phyloP scores from a whole-genome alignment of 2,888 invertebrate species.

The Luperina nickerlii region DNA sequence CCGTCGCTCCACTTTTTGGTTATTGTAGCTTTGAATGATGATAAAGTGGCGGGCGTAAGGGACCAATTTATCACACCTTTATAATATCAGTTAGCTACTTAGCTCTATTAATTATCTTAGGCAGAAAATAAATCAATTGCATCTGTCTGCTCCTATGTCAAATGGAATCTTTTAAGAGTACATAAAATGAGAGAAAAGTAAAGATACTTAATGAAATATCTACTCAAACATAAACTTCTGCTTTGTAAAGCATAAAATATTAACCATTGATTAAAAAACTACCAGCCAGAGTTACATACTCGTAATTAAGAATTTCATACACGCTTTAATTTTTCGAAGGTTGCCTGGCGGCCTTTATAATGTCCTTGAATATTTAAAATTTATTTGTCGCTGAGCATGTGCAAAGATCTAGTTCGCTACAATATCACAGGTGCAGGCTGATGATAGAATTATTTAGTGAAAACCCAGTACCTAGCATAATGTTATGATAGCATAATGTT shows the following conservation, averaged over 20 bases:
- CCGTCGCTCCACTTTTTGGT: constrained; percentile 70
- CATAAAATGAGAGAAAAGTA: background rate
- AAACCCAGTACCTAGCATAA: constrained; percentile 17
- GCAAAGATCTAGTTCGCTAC: constrained; percentile 62
- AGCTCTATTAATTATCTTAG: background rate
- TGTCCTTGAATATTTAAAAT: constrained; percentile 64
- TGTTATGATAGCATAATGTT: constrained; percentile 34
- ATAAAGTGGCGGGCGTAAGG: constrained; percentile 58
- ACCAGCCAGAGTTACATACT: constrained; percentile 5
- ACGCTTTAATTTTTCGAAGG: constrained; percentile 55
- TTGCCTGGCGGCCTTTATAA: constrained; percentile 47
- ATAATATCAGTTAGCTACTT: background rate
- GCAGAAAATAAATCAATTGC: constrained; percentile 19
- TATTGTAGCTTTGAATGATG: constrained; percentile 63
- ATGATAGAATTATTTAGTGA: constrained; percentile 43
- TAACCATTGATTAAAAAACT: constrained; percentile 5
- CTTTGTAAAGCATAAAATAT: constrained; percentile 11
- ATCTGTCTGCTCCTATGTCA: constrained; percentile 1
- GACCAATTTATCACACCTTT: constrained; percentile 45
- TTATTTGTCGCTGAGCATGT: constrained; percentile 57
- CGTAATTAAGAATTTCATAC: constrained; percentile 52
- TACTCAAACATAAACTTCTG: constrained; percentile 12
- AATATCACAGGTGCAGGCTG: constrained; percentile 46
- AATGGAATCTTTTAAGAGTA: background rate
- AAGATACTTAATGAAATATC: constrained; percentile 12